Conservation (phyloP, 1,140 invertebrate species). For the Drosophila pandora region DNA sequence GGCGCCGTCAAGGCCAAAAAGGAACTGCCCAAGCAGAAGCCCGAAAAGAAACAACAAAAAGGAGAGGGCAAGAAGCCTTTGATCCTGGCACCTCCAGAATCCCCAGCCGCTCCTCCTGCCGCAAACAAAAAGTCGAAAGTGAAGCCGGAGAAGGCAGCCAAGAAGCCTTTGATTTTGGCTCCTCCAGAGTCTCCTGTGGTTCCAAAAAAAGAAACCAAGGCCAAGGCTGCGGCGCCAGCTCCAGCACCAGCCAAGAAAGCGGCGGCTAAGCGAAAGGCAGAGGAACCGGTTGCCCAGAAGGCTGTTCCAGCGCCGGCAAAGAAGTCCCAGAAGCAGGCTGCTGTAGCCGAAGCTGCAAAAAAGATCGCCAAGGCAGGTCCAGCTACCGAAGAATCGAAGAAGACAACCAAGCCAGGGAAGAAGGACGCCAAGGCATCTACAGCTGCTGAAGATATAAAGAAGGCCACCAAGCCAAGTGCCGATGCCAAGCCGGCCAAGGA, state of each 20-base stretch:
- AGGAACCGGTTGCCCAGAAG: slow-evolving; percentile 12
- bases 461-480: slow-evolving; percentile 1
- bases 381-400: not conserved
- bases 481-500: not conserved
- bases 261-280: not conserved
- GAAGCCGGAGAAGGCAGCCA: slow-evolving; percentile 3
- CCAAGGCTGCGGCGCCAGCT: not conserved
- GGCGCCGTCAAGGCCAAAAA: slow-evolving; percentile 3
- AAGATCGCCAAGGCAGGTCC: not conserved
- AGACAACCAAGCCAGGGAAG: not conserved
- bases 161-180: slow-evolving; percentile 19
- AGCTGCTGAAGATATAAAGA: not conserved
- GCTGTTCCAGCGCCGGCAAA: not conserved
- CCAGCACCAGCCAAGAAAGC: slow-evolving; percentile 1
- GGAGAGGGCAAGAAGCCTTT: slow-evolving; percentile 36
- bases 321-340: slow-evolving; percentile 15
- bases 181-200: slow-evolving; percentile 27
- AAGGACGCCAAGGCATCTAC: not conserved
- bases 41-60: slow-evolving; percentile 19
- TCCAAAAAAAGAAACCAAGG: slow-evolving; percentile 22
- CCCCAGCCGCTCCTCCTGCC: slow-evolving; percentile 29
- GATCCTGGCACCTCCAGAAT: slow-evolving; percentile 57
- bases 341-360: not conserved
- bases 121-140: slow-evolving; percentile 15
- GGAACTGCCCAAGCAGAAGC: not conserved